A percentile compares a stretch with the other conserved stretches of the same genome.
These are phyloP conservation scores for Scaptomyza parva DNA, from an alignment of 2,888 invertebrate species.

Conservation along the genomic window DNA sequence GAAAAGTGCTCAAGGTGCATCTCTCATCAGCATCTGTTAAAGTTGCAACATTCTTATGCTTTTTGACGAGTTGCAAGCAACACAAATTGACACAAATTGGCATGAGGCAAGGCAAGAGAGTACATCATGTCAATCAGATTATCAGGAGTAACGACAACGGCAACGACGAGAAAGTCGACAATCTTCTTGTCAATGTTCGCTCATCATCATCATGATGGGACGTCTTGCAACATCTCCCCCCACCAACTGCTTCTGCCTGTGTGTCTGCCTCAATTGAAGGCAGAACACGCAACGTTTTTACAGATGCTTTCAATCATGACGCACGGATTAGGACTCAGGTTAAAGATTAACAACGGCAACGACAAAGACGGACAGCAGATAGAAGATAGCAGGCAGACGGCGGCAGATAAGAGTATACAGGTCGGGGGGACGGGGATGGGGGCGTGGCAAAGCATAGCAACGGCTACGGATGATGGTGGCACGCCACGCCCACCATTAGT, in stretches of 20 bases:
- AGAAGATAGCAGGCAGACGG: neutral
- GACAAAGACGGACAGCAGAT: conserved; percentile 23
- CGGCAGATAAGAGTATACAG: neutral
- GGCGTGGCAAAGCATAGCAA: conserved; percentile 12
- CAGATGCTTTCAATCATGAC: conserved; percentile 78
- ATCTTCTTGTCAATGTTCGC: conserved; percentile 43
- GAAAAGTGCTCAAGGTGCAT: conserved; percentile 27
- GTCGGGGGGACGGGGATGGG: neutral
- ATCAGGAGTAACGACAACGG: conserved; percentile 31
- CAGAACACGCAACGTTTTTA: conserved; percentile 61
- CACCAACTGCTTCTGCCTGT: neutral
- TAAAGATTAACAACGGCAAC: conserved; percentile 74
- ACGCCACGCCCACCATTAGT: conserved; percentile 41
- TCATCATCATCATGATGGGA: conserved; percentile 63
- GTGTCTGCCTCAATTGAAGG: conserved; percentile 27
- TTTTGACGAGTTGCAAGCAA: conserved; percentile 10
- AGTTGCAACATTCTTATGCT: conserved; percentile 3
- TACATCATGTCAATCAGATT: conserved; percentile 73
- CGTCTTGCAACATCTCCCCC: conserved; percentile 12
- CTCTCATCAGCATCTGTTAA: conserved; percentile 26
- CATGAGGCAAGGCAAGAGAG: conserved; percentile 51
- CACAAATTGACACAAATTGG: conserved; percentile 74
- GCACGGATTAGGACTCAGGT: conserved; percentile 76
- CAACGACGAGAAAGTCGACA: conserved; percentile 26
- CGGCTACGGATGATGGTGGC: conserved; percentile 10